These are phyloP conservation scores for Meandrina meandrites DNA, from an alignment of 92 coral and sea anemone genomes.

Conservation along the genomic window DNA sequence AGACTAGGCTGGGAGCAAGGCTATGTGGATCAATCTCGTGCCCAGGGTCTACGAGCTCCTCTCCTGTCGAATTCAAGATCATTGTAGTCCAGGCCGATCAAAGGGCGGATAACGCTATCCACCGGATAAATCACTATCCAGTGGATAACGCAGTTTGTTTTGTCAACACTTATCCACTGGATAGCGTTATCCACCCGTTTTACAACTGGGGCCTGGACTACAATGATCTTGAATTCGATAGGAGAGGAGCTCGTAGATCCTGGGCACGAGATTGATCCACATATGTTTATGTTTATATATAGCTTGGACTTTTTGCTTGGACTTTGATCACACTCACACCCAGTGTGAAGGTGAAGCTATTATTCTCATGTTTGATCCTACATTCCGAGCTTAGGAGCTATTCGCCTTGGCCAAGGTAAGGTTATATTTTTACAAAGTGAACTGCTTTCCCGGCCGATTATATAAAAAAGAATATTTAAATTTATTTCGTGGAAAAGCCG, in stretches of 20 bases:
- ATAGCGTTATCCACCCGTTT: too few species aligned
- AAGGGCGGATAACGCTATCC: too few species aligned
- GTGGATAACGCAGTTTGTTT: too few species aligned
- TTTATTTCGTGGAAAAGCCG: not conserved
- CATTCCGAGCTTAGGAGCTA: not conserved
- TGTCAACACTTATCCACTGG: too few species aligned
- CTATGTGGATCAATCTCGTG: not conserved
- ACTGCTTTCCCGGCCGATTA: not conserved
- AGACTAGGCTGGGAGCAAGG: too few species aligned
- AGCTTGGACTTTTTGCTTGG: too few species aligned
- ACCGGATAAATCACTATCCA: too few species aligned
- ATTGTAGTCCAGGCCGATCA: not conserved
- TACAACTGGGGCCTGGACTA: too few species aligned
- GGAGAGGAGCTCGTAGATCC: not conserved
- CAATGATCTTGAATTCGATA: not conserved
- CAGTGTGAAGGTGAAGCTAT: constrained; percentile 4
- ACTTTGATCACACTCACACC: constrained; percentile 15
- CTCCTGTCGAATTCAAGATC: not conserved
- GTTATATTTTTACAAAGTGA: not conserved
- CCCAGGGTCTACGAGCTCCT: not conserved
- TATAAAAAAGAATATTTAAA: not conserved
- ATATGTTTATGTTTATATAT: not conserved
- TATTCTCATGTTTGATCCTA: not conserved
- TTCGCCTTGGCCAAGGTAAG: constrained; percentile 2
- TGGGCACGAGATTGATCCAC: not conserved